phyloP scores from a whole-genome alignment of 1,140 invertebrate genomes.

The Caenorhabditis briggsae region DNA sequence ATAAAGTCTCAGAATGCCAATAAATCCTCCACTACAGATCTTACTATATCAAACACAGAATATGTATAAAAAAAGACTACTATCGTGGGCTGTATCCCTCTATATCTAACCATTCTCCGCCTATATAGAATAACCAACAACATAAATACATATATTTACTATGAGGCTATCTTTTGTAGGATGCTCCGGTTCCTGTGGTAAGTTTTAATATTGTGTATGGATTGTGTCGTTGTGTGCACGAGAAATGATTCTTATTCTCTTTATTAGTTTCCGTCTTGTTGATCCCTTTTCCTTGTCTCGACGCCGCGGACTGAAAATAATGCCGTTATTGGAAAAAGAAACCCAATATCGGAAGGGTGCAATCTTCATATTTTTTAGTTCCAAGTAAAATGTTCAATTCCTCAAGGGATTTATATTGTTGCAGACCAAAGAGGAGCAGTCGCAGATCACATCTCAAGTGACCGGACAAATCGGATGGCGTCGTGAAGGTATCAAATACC shows the following conservation, averaged over 20 bases:
- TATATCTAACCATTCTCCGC: no score
- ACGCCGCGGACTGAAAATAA: background rate
- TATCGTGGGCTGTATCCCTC: no score
- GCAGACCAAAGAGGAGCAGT: constrained; percentile 98
- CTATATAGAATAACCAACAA: no score
- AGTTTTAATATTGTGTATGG: constrained; percentile 48
- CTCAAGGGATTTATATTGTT: constrained; percentile 1
- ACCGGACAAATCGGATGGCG: constrained; percentile 99
- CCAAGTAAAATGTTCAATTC: constrained; percentile 29
- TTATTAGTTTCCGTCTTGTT: constrained; percentile 17
- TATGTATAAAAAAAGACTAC: no score
- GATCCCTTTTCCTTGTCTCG: background rate
- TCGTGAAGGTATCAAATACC: constrained; percentile 98
- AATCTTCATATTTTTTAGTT: constrained; percentile 45
- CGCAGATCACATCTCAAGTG: constrained; percentile 97
- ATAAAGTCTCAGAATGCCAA: no score
- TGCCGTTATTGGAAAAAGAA: background rate
- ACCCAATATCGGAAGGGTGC: no score
- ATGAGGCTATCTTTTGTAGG: constrained; percentile 4
- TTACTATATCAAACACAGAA: no score
- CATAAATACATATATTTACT: background rate
- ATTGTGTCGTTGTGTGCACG: constrained; percentile 38
- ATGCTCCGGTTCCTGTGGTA: constrained; percentile 60
- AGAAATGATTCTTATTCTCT: constrained; percentile 14
- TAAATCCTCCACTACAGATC: no score